Evolutionary conservation across 2,113 vertebrate species (phyloP).

Genomic region (Osmerus mordax): DNA sequence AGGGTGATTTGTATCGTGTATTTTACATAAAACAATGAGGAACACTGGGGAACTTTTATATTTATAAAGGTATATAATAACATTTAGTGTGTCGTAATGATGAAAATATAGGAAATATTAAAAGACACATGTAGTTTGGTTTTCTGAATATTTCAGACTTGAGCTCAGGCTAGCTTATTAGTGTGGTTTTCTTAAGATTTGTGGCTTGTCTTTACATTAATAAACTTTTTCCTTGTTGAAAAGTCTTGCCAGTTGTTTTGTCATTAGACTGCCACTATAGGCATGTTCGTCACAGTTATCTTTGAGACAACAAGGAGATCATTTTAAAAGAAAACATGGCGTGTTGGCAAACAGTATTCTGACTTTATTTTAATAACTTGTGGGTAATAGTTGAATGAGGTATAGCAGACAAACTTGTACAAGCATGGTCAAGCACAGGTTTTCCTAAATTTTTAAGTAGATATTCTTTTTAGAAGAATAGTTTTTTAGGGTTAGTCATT

Average conservation of each 20-base stretch:
- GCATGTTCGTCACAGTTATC: constrained; percentile 46
- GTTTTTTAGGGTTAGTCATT: constrained; percentile 29
- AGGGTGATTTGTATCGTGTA: constrained; percentile 80
- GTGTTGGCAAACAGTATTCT: constrained; percentile 45
- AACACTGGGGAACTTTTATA: constrained; percentile 79
- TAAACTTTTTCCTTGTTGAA: constrained; percentile 79
- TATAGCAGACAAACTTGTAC: constrained; percentile 10
- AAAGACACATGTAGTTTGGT: constrained; percentile 81
- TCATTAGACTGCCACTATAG: neutral
- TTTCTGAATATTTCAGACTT: constrained; percentile 86
- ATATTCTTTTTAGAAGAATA: constrained; percentile 12
- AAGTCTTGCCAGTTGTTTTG: constrained; percentile 16
- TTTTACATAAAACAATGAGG: constrained; percentile 75
- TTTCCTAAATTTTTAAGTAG: too few relatives aligned
- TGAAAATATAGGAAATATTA: constrained; percentile 75
- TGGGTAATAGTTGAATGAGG: constrained; percentile 26
- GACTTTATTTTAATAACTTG: constrained; percentile 40
- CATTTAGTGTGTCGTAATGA: constrained; percentile 79
- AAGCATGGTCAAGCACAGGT: constrained; percentile 10
- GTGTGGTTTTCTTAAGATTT: constrained; percentile 80
- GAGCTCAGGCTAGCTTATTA: constrained; percentile 84
- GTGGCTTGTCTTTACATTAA: constrained; percentile 83
- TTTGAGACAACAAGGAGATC: too few relatives aligned
- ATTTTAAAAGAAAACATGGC: constrained; percentile 33
- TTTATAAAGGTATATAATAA: constrained; percentile 76